These are phyloP conservation scores for Synergus umbraculus DNA, from an alignment of 2,888 invertebrate species.

Conservation along the genomic window DNA sequence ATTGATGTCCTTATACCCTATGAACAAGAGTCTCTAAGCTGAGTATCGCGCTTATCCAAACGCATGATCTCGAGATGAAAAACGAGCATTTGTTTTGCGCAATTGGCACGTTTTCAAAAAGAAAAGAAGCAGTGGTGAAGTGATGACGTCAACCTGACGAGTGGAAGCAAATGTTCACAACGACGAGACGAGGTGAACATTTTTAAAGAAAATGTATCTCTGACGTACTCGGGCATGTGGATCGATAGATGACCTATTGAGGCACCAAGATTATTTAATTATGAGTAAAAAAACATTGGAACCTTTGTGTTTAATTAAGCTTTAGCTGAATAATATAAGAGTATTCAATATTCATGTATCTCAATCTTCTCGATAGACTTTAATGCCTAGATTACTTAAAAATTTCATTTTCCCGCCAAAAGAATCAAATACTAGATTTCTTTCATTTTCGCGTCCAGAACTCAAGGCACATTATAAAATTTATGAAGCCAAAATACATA, in stretches of 20 bases:
- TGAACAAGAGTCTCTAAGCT: background rate
- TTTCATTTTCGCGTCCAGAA: too few relatives aligned
- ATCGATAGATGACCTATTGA: constrained; percentile 37
- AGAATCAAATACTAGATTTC: too few relatives aligned
- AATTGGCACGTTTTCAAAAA: constrained; percentile 71
- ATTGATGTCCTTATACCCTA: background rate
- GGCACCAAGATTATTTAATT: constrained; percentile 25
- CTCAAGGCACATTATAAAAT: too few relatives aligned
- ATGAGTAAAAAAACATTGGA: background rate
- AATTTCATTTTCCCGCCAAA: too few relatives aligned
- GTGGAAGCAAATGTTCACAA: constrained; percentile 22
- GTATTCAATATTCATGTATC: too few relatives aligned
- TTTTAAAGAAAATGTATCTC: constrained; percentile 33
- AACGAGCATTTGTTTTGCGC: constrained; percentile 66
- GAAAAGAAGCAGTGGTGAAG: constrained; percentile 51
- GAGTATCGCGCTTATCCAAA: constrained; percentile 20
- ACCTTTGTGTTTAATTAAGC: background rate
- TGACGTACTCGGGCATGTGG: constrained; percentile 35
- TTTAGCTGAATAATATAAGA: background rate
- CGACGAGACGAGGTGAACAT: constrained; percentile 17
- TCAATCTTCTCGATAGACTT: too few relatives aligned
- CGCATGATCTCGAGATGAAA: constrained; percentile 36
- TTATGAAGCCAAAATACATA: too few relatives aligned
- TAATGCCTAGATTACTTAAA: too few relatives aligned
- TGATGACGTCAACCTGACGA: constrained; percentile 49